phyloP scores from a whole-genome alignment of 2,113 vertebrate genomes.

The Meleagris gallopavo region DNA sequence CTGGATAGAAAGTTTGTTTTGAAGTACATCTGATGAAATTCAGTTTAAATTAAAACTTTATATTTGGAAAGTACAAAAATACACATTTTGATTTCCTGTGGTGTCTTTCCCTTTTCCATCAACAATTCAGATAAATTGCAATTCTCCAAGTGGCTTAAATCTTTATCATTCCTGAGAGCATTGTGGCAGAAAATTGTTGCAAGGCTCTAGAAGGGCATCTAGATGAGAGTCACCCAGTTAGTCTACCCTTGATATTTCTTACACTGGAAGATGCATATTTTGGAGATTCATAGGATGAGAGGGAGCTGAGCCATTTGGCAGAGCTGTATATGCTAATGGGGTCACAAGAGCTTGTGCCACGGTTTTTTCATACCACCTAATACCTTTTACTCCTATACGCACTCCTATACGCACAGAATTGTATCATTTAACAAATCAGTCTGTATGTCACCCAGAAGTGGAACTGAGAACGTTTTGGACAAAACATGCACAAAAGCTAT shows the following conservation, averaged over 20 bases:
- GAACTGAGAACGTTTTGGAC: background rate
- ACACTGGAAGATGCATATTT: background rate
- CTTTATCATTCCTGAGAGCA: fast-evolving
- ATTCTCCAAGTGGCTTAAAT: background rate
- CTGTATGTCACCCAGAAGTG: background rate
- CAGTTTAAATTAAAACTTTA: background rate
- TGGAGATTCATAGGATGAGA: background rate
- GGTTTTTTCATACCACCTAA: background rate
- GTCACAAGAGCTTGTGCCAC: fast-evolving
- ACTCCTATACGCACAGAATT: background rate
- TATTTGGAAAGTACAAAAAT: slow-evolving; percentile 7
- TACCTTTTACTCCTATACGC: background rate
- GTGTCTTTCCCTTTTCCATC: background rate
- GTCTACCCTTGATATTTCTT: background rate
- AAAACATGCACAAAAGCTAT: background rate
- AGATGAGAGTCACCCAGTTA: background rate
- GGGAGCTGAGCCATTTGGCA: background rate
- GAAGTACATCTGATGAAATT: background rate
- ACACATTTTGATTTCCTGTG: background rate
- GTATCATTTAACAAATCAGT: background rate
- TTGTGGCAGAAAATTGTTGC: background rate
- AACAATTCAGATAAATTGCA: background rate
- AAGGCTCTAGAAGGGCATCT: background rate
- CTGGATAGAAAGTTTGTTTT: background rate
- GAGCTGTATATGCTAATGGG: background rate